Evolutionary conservation across 2,888 invertebrate species (phyloP), one percentile per base, ranked within the genome.

Genomic region (Hipparchia sbordonii): DNA sequence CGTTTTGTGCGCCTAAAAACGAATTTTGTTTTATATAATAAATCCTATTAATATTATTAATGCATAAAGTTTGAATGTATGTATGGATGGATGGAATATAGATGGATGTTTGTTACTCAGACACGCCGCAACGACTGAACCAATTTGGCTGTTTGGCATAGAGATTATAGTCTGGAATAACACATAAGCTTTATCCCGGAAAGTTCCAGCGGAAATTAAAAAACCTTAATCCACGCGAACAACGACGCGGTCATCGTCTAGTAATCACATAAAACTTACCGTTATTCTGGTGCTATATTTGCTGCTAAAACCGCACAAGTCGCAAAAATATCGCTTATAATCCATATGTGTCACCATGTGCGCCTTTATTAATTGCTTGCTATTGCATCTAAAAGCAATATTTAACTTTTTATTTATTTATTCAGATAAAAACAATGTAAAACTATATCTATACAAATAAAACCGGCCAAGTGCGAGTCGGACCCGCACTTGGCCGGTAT

Each of bases 291-390:
- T 67, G 3, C 60, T 46, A 65, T 79, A 78, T 71, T 82, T 87
- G 71, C 80, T 81, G 39, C 82, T 78, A 72, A 81, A 87, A 7
- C 79, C 87, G 73, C 89, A 89, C 51, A 82, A 33, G 72, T 87
- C 82, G 73, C 89, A 90, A 5, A 77, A 71, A 63, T 77, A 84
- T 5, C 51, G 66, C 72, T 82, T 87, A 9, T 69, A 61, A 0
- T 72, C 73, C 33, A 66, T 79, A 76, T 89, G 89, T 0, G 46
- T 70, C 48, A 45, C 10, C 56, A 71, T 56, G 45, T 75, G 69
- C 2, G 13, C 13, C 57, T 57, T 57, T 4, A 57, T 7, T 1
- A 13, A 2, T 2, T 6, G 0, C 57, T 8, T 57, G 57, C 7
- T 23, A 7, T 6, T 7, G 8, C 57, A 57, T 9, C 57, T 57